These are phyloP conservation scores for Ophonus ardosiacus DNA, from an alignment of 2,888 invertebrate genomes.

Conservation along the genomic window DNA sequence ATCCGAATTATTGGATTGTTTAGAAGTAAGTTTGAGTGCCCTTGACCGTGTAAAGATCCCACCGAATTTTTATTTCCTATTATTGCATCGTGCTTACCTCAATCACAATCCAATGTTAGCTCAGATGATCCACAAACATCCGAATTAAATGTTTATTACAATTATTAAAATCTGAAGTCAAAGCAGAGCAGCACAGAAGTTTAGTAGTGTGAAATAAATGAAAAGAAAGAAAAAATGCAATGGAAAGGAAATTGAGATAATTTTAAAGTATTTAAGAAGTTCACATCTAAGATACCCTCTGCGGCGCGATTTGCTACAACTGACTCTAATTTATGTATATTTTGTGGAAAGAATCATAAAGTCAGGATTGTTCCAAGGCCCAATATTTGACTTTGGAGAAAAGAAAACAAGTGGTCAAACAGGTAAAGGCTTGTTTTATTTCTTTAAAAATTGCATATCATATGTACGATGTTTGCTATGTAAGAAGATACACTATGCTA, in stretches of 20 bases:
- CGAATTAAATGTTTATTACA: too few species aligned
- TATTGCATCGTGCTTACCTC: too few species aligned
- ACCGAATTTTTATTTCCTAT: not conserved
- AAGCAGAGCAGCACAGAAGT: not conserved
- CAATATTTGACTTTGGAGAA: too few species aligned
- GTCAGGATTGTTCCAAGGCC: too few species aligned
- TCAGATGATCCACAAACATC: too few species aligned
- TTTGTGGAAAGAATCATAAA: too few species aligned
- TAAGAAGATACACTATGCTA: too few species aligned
- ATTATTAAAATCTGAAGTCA: not conserved
- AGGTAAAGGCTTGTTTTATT: not conserved
- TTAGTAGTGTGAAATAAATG: not conserved
- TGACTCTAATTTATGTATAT: not conserved
- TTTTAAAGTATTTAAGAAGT: not conserved
- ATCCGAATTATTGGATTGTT: not conserved
- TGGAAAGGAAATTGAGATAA: not conserved
- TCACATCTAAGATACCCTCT: not conserved
- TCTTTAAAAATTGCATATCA: not conserved
- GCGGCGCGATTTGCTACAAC: not conserved
- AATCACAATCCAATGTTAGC: too few species aligned
- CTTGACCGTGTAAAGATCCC: not conserved
- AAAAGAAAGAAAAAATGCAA: not conserved
- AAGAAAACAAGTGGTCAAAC: too few species aligned
- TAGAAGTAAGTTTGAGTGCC: not conserved
- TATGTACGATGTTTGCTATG: not conserved